These are phyloP conservation scores for Samia ricini DNA, from an alignment of 1,140 invertebrate genomes.

Conservation along the genomic window DNA sequence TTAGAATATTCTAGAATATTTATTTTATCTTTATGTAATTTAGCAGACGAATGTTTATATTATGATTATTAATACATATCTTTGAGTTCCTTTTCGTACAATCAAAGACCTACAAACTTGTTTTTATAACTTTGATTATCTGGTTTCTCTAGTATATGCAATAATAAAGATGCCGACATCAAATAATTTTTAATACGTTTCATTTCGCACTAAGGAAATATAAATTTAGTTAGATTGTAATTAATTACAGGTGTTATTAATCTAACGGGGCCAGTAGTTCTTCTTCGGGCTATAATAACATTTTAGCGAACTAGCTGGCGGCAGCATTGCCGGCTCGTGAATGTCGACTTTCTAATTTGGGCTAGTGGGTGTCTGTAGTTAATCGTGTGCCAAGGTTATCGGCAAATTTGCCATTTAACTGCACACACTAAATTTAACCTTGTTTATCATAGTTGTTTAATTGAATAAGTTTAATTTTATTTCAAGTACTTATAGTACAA, in stretches of 20 bases:
- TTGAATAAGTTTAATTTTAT: background rate
- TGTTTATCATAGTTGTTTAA: background rate
- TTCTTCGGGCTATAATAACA: background rate
- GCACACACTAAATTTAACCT: background rate
- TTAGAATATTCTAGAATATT: background rate
- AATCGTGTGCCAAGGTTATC: constrained; percentile 16
- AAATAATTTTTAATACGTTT: background rate
- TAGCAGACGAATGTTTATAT: background rate
- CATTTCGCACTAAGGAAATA: background rate
- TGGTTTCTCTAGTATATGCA: background rate
- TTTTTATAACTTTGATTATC: background rate
- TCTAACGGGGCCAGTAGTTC: background rate
- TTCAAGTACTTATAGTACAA: background rate
- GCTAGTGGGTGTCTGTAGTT: constrained; percentile 3
- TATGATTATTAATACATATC: background rate
- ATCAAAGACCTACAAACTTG: background rate
- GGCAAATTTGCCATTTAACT: background rate
- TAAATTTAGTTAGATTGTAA: background rate
- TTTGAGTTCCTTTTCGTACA: background rate
- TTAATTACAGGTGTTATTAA: background rate
- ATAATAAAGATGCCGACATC: background rate
- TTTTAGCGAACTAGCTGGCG: background rate
- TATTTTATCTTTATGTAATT: background rate
- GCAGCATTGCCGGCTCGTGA: background rate
- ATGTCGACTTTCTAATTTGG: constrained; percentile 15